These are phyloP conservation scores for Tupaia tana DNA, from an alignment of 2,113 vertebrate genomes.

Conservation along the genomic window DNA sequence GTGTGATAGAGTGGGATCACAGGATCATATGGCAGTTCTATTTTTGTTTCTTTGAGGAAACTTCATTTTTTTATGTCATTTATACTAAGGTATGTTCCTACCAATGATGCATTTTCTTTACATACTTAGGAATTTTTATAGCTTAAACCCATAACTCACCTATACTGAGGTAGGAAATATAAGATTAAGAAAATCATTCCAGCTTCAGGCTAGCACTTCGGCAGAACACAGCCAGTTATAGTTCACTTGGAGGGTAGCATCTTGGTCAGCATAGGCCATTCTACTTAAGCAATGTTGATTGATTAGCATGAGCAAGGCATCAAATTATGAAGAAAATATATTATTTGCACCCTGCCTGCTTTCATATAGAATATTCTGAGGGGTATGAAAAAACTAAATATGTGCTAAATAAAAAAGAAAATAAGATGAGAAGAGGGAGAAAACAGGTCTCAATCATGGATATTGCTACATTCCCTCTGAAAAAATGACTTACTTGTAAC, in stretches of 20 bases:
- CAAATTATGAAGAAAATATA: not conserved
- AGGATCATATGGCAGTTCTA: too few relatives aligned
- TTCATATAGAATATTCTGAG: conserved; percentile 34
- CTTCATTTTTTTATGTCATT: too few relatives aligned
- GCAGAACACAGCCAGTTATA: not conserved
- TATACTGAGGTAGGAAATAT: not conserved
- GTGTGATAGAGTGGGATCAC: too few relatives aligned
- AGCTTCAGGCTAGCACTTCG: not conserved
- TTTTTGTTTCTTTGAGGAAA: too few relatives aligned
- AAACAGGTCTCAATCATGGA: not conserved
- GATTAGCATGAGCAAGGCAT: not conserved
- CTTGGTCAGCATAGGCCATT: not conserved
- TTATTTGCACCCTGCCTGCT: not conserved
- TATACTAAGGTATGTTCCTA: too few relatives aligned
- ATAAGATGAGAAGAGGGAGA: not conserved
- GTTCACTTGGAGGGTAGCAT: not conserved
- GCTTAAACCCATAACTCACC: not conserved
- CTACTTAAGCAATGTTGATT: not conserved
- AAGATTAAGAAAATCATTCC: not conserved
- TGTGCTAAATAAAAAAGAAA: conserved; percentile 9
- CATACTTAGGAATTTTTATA: not conserved
- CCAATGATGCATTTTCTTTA: too few relatives aligned
- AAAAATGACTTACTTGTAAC: not conserved
- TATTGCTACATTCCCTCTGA: not conserved
- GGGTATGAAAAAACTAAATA: conserved; percentile 10